phyloP scores from a whole-genome alignment of 2,797 vertebrate species.

The Salmo trutta region DNA sequence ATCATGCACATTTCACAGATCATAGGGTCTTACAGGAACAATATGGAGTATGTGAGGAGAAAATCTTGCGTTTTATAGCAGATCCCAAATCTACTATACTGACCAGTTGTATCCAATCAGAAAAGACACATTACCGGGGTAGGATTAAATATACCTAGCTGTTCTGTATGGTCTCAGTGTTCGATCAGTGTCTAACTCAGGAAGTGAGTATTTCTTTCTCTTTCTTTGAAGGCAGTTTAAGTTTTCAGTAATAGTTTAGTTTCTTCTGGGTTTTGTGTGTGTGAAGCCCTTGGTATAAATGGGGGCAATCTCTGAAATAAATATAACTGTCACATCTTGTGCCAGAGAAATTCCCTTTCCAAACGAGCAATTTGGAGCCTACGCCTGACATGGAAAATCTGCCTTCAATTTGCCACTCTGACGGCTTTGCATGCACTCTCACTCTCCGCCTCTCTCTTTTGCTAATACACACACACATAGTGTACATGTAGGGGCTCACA shows the following conservation, averaged over 20 bases:
- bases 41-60: background rate
- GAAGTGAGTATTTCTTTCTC: constrained; percentile 52
- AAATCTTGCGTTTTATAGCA: constrained; percentile 4
- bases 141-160: constrained; percentile 41
- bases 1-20: no score
- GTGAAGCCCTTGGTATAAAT: constrained; percentile 47
- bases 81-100: constrained; percentile 28
- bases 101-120: constrained; percentile 48
- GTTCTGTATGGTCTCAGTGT: constrained; percentile 29
- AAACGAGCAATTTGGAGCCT: constrained; percentile 68
- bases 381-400: constrained; percentile 71
- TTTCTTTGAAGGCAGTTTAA: constrained; percentile 64
- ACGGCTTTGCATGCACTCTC: constrained; percentile 60
- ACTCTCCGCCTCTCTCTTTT: constrained; percentile 13
- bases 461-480: background rate
- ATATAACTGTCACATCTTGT: constrained; percentile 77
- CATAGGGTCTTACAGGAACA: no score
- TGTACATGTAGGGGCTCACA: background rate
- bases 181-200: constrained; percentile 58
- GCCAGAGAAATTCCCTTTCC: constrained; percentile 75
- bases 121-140: constrained; percentile 44
- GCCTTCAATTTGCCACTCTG: constrained; percentile 72
- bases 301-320: constrained; percentile 62
- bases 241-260: constrained; percentile 65
- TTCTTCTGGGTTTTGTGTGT: constrained; percentile 47